Evolutionary conservation across 2,797 vertebrate genomes (phyloP), one percentile per base, ranked within the genome.

Genomic region (Morelia viridis): DNA sequence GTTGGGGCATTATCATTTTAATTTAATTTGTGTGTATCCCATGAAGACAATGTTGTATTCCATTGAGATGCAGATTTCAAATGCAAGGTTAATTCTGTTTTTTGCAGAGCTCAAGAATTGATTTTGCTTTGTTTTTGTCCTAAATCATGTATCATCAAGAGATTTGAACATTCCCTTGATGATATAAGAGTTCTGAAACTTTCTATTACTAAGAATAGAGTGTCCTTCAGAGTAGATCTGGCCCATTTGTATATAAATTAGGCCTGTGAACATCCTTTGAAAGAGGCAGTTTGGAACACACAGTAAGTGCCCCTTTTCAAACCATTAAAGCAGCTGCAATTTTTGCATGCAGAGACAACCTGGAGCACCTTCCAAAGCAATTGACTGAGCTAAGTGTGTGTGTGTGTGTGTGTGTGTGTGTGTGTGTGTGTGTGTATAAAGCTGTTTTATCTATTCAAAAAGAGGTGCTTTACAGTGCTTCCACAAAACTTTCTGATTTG

Each of bases 91-190:
- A 92, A 86, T 86, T 89, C 87, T 92, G 64, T 87, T 87, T 91
- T 91, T 87, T 35, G 22, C 56, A 58, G 64, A 87, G 85, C 31
- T 68, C 50, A 68, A 62, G 58, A 88, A 92, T 85, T 92, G 60
- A 89, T 92, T 89, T 85, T 64, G 76, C 76, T 92, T 89, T 89
- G 61, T 60, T 92, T 88, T 92, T 88, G 68, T 88, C 83, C 91
- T 89, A 92, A 92, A 92, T 71, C 64, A 57, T 71, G 35, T 89
- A 68, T 89, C 61, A 64, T 85, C 71, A 89, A 84, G 88, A 89
- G 62, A 92, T 85, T 84, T 89, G 19, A 8, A 31, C 46, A 56
- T 86, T 89, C 83, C 88, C 62, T 62, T 64, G 86, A 64, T 64
- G 22, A 62, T 84, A 88, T 61, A 62, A 89, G 50, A 41, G 12